These are phyloP conservation scores for Hemiscyllium ocellatum DNA, from an alignment of 2,113 vertebrate species.

Conservation along the genomic window DNA sequence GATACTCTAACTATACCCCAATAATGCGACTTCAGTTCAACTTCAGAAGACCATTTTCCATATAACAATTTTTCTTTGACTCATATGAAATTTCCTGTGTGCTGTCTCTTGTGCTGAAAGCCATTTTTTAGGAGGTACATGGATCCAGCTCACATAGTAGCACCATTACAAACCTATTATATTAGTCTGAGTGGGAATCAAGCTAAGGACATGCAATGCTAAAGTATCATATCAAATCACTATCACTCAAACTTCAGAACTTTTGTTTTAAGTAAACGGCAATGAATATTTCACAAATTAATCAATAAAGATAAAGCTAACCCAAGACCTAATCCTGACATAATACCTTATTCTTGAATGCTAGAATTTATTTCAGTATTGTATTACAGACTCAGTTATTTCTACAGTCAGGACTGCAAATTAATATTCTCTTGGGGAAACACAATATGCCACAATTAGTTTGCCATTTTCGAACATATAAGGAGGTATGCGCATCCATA, in stretches of 20 bases:
- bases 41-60: neutral
- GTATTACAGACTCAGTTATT: conserved; percentile 11
- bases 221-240: neutral
- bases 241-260: neutral
- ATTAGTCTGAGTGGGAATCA: neutral
- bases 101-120: neutral
- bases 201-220: neutral
- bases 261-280: neutral
- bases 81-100: neutral
- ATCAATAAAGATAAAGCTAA: neutral
- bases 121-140: neutral
- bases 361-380: neutral
- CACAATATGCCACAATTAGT: conserved; percentile 2
- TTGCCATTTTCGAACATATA: neutral
- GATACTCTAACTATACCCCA: neutral
- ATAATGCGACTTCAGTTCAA: neutral
- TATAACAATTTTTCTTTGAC: neutral
- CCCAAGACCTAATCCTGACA: neutral
- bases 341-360: neutral
- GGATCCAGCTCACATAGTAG: neutral
- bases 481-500: neutral
- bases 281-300: neutral
- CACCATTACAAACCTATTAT: neutral
- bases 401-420: neutral
- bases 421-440: neutral